Percentiles rank a stretch among this genome's conserved stretches.
phyloP scores from a whole-genome alignment of 2,888 invertebrate genomes.

The Sialis lutaria region DNA sequence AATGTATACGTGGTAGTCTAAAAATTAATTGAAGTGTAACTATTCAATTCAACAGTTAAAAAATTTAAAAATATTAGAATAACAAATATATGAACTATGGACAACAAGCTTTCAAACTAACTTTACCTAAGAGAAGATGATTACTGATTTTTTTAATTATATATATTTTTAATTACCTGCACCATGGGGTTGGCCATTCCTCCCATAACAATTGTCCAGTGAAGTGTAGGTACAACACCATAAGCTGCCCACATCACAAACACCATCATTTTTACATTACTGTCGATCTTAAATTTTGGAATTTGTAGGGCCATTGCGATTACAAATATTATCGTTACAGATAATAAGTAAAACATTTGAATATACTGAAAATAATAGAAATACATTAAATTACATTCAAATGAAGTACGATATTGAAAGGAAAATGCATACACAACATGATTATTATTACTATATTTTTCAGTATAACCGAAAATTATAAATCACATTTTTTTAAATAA shows the following conservation, averaged over 20 bases:
- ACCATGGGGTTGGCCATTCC: slow-evolving; percentile 77
- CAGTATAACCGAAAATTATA: neutral
- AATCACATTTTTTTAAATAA: too few species aligned
- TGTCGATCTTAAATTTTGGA: slow-evolving; percentile 50
- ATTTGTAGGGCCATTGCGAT: slow-evolving; percentile 67
- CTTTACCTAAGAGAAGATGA: too few species aligned
- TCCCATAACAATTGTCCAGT: slow-evolving; percentile 82
- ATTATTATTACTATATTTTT: neutral
- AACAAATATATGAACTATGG: too few species aligned
- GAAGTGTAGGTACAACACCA: slow-evolving; percentile 78
- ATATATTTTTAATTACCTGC: slow-evolving; percentile 31
- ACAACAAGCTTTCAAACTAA: too few species aligned
- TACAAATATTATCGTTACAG: slow-evolving; percentile 65
- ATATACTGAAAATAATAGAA: slow-evolving; percentile 38
- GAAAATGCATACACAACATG: neutral
- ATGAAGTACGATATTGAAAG: neutral
- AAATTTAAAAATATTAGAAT: too few species aligned
- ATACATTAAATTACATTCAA: neutral
- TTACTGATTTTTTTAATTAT: too few species aligned
- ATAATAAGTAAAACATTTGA: slow-evolving; percentile 64
- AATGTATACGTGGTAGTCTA: too few species aligned
- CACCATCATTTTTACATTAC: slow-evolving; percentile 55
- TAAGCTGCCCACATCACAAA: slow-evolving; percentile 79
- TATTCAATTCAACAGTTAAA: too few species aligned
- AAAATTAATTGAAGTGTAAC: too few species aligned